Evolutionary conservation across 2,797 vertebrate species (phyloP).

Genomic region (Gobio occitaniae): DNA sequence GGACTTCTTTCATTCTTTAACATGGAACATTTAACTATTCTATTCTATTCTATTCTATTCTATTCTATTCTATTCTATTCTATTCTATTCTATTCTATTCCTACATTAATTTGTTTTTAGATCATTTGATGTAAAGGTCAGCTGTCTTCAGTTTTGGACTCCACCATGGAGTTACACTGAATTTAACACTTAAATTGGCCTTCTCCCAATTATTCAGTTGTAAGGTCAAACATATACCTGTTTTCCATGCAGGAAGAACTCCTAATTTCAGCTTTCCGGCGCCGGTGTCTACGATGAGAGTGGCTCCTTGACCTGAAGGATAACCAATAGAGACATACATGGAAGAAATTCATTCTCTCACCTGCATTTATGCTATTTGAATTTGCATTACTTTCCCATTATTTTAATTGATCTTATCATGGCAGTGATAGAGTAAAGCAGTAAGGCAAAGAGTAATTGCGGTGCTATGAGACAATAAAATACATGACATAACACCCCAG

Average conservation of each 20-base stretch:
- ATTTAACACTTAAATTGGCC: neutral
- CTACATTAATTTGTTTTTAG: neutral
- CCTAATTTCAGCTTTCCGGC: slow-evolving; percentile 81
- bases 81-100: neutral
- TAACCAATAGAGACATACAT: slow-evolving; percentile 40
- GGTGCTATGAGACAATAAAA: slow-evolving; percentile 23
- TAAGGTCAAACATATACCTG: slow-evolving; percentile 79
- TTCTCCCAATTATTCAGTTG: neutral
- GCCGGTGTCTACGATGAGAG: slow-evolving; percentile 76
- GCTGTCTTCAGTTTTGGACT: neutral
- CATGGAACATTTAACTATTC: neutral
- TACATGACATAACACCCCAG: slow-evolving; percentile 20
- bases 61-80: neutral
- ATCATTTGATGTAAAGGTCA: neutral
- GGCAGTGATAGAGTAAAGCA: slow-evolving; percentile 12
- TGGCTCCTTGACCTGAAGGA: slow-evolving; percentile 83
- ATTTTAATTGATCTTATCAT: neutral
- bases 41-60: neutral
- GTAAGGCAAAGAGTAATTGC: slow-evolving; percentile 34
- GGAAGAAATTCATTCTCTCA: slow-evolving; percentile 9
- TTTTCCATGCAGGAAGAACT: slow-evolving; percentile 82
- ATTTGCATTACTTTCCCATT: neutral
- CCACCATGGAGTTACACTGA: neutral
- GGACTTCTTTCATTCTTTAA: neutral
- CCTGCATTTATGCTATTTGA: neutral